phyloP scores from a whole-genome alignment of 1,140 invertebrate species.

The Macrotrachela quadricornifera region DNA sequence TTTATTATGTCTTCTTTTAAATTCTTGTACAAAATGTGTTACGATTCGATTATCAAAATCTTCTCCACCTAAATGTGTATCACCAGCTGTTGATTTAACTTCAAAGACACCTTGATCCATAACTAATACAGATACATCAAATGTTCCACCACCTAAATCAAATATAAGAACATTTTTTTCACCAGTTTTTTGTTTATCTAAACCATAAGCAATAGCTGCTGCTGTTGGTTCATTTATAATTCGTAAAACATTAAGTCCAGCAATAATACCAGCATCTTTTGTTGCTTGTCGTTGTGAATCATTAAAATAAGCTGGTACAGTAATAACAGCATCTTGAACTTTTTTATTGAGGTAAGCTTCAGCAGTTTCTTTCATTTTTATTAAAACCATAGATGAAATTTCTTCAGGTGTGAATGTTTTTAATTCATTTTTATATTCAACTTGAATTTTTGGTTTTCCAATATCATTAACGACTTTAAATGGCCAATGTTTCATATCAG shows the following conservation, averaged over 20 bases:
- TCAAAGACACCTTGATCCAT: constrained; percentile 10
- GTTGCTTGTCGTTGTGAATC: constrained; percentile 35
- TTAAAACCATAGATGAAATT: constrained; percentile 66
- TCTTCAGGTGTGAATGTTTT: constrained; percentile 77
- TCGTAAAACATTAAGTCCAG: constrained; percentile 35
- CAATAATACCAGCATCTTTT: constrained; percentile 34
- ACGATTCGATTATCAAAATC: constrained; percentile 22
- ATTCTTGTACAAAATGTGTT: constrained; percentile 16
- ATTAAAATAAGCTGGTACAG: constrained; percentile 34
- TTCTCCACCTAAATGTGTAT: constrained; percentile 14
- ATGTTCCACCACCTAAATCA: constrained; percentile 62
- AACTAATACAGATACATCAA: constrained; percentile 10
- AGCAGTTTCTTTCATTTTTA: constrained; percentile 71
- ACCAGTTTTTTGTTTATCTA: constrained; percentile 28
- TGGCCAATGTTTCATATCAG: constrained; percentile 40
- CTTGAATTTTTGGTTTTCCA: constrained; percentile 58
- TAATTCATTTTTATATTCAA: constrained; percentile 60
- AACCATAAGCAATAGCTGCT: constrained; percentile 33
- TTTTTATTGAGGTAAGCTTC: constrained; percentile 65
- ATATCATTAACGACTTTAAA: constrained; percentile 60
- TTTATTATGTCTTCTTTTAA: constrained; percentile 16
- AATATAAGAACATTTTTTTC: constrained; percentile 44
- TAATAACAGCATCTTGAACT: constrained; percentile 9
- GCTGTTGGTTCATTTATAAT: constrained; percentile 33
- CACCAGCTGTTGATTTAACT: constrained; percentile 9